Percentiles rank a stretch among this genome's conserved stretches.
These are phyloP conservation scores for Nicator chloris DNA, from an alignment of 2,113 vertebrate species.

Conservation along the genomic window DNA sequence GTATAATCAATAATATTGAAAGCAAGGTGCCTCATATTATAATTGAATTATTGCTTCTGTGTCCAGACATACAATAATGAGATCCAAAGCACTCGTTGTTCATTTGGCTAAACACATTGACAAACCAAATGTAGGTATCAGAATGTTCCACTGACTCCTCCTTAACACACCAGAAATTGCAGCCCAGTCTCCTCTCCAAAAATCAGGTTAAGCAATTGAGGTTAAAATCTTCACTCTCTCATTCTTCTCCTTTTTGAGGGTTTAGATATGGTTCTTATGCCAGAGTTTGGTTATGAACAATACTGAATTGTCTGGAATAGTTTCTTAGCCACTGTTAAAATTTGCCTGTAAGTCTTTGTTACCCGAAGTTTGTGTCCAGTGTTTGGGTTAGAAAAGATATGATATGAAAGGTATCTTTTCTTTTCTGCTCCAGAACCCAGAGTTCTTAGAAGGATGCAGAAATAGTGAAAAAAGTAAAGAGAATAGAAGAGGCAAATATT, in stretches of 20 bases:
- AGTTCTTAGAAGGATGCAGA: neutral
- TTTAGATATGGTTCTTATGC: neutral
- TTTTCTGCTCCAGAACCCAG: neutral
- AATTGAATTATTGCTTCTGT: neutral
- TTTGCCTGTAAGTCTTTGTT: neutral
- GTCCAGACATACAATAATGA: neutral
- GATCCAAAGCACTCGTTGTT: neutral
- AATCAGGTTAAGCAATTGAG: neutral
- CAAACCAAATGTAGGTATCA: slow-evolving; percentile 6
- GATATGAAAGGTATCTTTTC: neutral
- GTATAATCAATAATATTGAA: slow-evolving; percentile 4
- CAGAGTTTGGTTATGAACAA: neutral
- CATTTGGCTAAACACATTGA: neutral
- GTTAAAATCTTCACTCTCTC: neutral
- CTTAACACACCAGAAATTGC: neutral
- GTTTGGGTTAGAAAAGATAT: neutral
- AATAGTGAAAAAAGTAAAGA: neutral
- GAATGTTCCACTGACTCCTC: neutral
- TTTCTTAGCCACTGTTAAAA: neutral
- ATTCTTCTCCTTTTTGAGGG: neutral
- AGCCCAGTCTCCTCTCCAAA: neutral
- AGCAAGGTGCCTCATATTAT: neutral
- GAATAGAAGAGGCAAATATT: neutral
- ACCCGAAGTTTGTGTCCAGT: neutral
- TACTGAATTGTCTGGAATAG: neutral